Base-by-base conservation (phyloP, 1,140 invertebrate genomes). In the Trichonephila clavata region DNA sequence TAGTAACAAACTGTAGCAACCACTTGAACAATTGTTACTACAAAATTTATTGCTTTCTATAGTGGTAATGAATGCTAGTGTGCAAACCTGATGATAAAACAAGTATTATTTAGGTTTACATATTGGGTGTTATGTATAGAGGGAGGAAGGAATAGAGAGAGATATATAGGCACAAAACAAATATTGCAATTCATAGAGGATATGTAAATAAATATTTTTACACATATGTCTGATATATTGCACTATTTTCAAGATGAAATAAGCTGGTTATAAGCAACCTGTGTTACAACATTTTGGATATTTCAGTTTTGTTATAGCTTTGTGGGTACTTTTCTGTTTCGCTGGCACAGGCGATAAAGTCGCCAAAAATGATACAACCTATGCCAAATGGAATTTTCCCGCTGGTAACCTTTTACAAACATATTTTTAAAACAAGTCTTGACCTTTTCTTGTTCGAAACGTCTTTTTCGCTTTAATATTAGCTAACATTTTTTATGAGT, bases 21-120 rank as follows among this genome's bases (percentile, higher is more conserved):
- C 57, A 39, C 50, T 81, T 80, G 68, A 90, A 90, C 71, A 80
- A 63, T 90, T 32, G 89, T 81, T 32, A 80, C 89, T 90, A 80
- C 57, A 80, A 90, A 90, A 90, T 90, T 90, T 90, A 90, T 90
- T 90, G 89, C 89, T 90, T 80, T 90, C 68, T 90, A 80, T 90
- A 27, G 87, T 63, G 43, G 27, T 27, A 81, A 59, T 87, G 61
- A 87, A 87, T 87, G 24, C 60, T 87, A 87, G 24, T 61, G 86
- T 87, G 86, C 86, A 61, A 50, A 39, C 60, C 21, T 63, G n/a
- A 57, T 87, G 50, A 16, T 27, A 60, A 63, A 43, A 87, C 27
- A 63, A 63, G 3, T 63, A 39, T 63, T 87, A 59, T 20, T 63
- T 63, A 14, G 21, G 10, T 16, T 39, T 21, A 39, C 60, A 87